Evolutionary conservation across 2,797 vertebrate genomes (phyloP).

Genomic region (Catamblyrhynchus diadema): DNA sequence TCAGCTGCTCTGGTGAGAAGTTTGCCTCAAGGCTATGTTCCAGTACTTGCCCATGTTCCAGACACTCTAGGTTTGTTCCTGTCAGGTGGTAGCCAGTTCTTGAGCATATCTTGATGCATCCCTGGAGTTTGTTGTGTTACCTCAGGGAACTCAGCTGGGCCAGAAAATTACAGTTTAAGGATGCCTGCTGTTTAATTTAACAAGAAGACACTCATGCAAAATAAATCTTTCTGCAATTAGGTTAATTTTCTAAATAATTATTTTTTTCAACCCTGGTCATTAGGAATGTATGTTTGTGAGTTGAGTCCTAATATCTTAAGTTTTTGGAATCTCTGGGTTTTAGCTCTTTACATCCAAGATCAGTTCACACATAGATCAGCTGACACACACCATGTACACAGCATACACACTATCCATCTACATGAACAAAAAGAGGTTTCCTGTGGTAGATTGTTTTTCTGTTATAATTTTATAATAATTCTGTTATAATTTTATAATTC

Average conservation of each 20-base stretch:
- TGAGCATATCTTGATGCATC: neutral
- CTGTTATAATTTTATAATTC: neutral
- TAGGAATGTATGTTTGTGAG: neutral
- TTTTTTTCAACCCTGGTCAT: neutral
- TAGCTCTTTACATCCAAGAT: neutral
- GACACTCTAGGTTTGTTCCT: neutral
- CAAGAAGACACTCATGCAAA: neutral
- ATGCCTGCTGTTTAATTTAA: constrained; percentile 3
- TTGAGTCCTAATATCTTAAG: neutral
- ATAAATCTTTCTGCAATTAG: constrained; percentile 18
- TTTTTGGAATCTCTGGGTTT: neutral
- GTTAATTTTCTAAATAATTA: neutral
- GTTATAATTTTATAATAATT: too few species aligned
- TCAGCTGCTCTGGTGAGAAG: neutral
- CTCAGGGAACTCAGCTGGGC: neutral
- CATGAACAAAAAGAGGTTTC: neutral
- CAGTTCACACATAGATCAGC: neutral
- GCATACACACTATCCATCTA: neutral
- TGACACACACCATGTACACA: neutral
- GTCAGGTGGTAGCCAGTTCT: neutral
- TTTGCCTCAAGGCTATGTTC: neutral
- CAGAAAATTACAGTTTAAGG: constrained; percentile 23
- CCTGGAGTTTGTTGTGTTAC: constrained; percentile 3
- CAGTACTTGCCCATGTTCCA: neutral
- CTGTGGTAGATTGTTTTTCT: neutral